Percentiles rank a stretch among this genome's conserved stretches.
phyloP scores from a whole-genome alignment of 2,888 invertebrate species.

The Drosophila peninsularis region DNA sequence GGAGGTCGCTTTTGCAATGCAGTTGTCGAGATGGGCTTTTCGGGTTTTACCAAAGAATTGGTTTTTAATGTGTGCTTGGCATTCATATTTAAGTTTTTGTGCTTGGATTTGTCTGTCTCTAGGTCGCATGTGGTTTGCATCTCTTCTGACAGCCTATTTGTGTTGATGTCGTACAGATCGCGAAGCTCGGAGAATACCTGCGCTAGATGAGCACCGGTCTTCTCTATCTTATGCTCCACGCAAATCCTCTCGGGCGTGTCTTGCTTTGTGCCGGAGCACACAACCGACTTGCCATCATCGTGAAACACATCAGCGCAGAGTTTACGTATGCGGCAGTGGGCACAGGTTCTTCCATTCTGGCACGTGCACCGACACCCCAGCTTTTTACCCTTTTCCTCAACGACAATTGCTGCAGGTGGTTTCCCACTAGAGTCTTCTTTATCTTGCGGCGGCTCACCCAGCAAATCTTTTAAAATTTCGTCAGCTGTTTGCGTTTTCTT shows the following conservation, averaged over 20 bases:
- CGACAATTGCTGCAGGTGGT: background rate
- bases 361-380: constrained; percentile 74
- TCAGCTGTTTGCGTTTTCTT: constrained; percentile 78
- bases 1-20: background rate
- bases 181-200: constrained; percentile 82
- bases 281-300: constrained; percentile 10
- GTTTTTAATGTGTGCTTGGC: background rate
- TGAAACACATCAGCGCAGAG: constrained; percentile 76
- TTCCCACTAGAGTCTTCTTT: constrained; percentile 27
- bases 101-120: background rate
- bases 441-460: constrained; percentile 43
- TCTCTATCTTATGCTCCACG: constrained; percentile 40
- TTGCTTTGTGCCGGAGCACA: constrained; percentile 43
- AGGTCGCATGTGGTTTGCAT: constrained; percentile 53
- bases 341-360: constrained; percentile 73
- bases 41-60: background rate
- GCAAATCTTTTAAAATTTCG: constrained; percentile 74
- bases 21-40: background rate
- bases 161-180: constrained; percentile 78
- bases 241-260: constrained; percentile 60
- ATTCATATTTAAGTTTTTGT: background rate
- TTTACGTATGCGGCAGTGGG: constrained; percentile 80
- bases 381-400: background rate
- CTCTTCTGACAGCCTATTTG: constrained; percentile 43
- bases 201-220: constrained; percentile 78